Conservation (phyloP, 92 coral and sea anemone species). For the Scolanthus callimorphus region DNA sequence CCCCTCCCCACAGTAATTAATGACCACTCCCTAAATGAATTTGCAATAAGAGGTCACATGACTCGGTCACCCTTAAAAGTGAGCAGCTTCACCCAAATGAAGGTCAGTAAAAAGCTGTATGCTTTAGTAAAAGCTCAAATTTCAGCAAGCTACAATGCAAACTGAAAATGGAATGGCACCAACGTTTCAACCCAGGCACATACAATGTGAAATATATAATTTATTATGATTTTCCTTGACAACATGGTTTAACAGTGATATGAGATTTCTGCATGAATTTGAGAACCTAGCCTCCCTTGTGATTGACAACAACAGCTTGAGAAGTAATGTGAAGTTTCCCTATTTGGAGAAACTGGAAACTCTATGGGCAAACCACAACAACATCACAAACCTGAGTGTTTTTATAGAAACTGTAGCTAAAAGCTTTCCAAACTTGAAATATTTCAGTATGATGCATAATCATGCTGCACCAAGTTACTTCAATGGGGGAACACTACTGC, state of each 20-base stretch:
- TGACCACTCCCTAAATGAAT: too few species aligned
- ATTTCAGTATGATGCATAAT: constrained; percentile 92
- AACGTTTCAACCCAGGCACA: too few species aligned
- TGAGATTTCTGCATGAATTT: constrained; percentile 67
- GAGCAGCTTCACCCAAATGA: too few species aligned
- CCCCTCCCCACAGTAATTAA: too few species aligned
- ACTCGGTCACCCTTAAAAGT: too few species aligned
- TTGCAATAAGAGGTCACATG: too few species aligned
- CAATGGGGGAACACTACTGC: constrained; percentile 86
- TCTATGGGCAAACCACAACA: constrained; percentile 93
- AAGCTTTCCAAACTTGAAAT: constrained; percentile 85
- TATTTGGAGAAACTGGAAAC: constrained; percentile 57
- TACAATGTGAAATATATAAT: too few species aligned
- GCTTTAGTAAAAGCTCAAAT: too few species aligned
- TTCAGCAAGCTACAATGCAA: too few species aligned
- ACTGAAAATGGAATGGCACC: too few species aligned
- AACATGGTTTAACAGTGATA: constrained; percentile 78
- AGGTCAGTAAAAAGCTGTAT: too few species aligned
- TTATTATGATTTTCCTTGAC: too few species aligned
- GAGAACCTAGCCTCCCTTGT: constrained; percentile 65
- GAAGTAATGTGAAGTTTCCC: constrained; percentile 79
- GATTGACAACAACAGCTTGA: constrained; percentile 76
- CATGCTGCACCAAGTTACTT: constrained; percentile 96
- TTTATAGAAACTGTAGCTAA: constrained; percentile 84
- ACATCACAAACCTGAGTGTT: constrained; percentile 84